Conservation (phyloP, 2,888 invertebrate species). For the Vannuccia rotundouncinata region DNA sequence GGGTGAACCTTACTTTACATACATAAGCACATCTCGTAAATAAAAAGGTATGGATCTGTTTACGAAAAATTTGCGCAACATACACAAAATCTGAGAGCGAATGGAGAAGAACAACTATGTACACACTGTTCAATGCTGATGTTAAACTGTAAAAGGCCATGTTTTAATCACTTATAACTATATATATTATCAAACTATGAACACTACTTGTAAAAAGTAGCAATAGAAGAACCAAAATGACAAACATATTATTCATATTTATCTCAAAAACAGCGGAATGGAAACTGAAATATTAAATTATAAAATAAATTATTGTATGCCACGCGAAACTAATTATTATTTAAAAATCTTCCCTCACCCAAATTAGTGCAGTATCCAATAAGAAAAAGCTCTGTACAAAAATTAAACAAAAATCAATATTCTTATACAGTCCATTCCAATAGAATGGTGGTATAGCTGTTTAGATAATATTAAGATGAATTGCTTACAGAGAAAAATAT, state of each 20-base stretch:
- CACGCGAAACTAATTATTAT: not conserved
- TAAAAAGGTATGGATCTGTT: not conserved
- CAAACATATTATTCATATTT: not conserved
- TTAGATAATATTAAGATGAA: too few relatives aligned
- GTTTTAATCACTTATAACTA: too few relatives aligned
- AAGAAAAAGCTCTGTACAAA: constrained; percentile 18
- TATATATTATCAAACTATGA: not conserved
- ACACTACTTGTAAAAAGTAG: not conserved
- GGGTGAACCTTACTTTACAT: not conserved
- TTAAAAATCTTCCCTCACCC: not conserved
- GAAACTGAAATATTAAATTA: not conserved
- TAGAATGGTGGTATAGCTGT: not conserved
- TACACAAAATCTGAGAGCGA: not conserved
- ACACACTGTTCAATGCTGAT: not conserved
- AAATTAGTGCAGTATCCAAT: not conserved
- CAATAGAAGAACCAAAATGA: not conserved
- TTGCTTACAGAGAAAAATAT: too few relatives aligned
- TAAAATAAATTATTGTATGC: not conserved
- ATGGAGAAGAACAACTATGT: not conserved
- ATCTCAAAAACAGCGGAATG: not conserved
- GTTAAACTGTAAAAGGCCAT: not conserved
- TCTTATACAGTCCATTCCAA: not conserved
- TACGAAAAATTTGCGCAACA: not conserved
- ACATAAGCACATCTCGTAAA: not conserved
- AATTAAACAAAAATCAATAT: not conserved